Base-by-base conservation (phyloP, 2,888 invertebrate species). In the Cylloceria caligata region DNA sequence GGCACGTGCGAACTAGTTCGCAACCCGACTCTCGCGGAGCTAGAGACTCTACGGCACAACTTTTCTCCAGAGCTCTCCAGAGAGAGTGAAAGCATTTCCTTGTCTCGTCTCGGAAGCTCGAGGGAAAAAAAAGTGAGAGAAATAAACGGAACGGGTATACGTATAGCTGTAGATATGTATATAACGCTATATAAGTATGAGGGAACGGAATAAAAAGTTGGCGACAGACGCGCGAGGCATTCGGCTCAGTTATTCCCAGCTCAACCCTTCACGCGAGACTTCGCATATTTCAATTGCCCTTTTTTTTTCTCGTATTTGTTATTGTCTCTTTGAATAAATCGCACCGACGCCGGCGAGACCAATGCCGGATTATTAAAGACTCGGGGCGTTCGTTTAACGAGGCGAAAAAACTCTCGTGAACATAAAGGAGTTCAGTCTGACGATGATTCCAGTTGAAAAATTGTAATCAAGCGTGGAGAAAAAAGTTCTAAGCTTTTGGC, bases 21-120 rank as follows among this genome's bases (percentile, higher is more conserved):
- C 19, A 13, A 62, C 4, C 45, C n/a, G 16, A 30, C 69, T 68
- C 69, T 49, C 74, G 42, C n/a, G n/a, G n/a, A 42, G 71, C 34
- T 49, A 60, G n/a, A 47, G 34, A 77, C 52, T 64, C 68, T 6
- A 24, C 19, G 67, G 71, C 65, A 21, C 74, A 82, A 82, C 82
- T 82, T 82, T 75, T 75, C 74, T 60, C 74, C 60, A 34, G 49
- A 24, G 60, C 71, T 67, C 74, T 42, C 47, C 42, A 19, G 64
- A 77, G 62, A 55, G 74, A 73, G 71, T 75, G 65, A 81, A 81
- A 82, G 82, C 78, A 82, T 82, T 82, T 79, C 78, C 82, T 82
- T 82, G 82, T 82, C 81, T 81, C 60, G 49, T 60, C 65, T 71
- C 72, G 45, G 60, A 42, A 45, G 34, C 74, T 34, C 60, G 19